phyloP scores from a whole-genome alignment of 1,140 invertebrate species.

The Drosophila sp. region DNA sequence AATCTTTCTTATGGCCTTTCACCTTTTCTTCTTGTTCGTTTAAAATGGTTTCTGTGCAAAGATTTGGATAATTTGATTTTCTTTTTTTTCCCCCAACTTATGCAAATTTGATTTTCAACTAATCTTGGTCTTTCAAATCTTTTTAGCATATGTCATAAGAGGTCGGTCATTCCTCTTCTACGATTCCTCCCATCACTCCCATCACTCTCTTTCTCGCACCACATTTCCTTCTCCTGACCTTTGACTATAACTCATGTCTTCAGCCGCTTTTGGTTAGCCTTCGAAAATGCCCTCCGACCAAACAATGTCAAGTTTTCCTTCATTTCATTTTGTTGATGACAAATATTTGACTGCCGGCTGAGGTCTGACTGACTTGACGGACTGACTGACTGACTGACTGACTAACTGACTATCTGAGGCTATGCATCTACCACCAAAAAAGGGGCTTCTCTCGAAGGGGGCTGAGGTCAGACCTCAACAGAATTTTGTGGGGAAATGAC shows the following conservation, averaged over 20 bases:
- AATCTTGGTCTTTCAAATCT: neutral
- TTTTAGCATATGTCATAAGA: slow-evolving; percentile 5
- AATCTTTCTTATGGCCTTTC: slow-evolving; percentile 37
- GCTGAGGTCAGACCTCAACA: neutral
- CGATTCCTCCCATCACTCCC: neutral
- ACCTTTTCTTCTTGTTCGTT: slow-evolving; percentile 33
- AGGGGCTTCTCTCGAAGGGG: neutral
- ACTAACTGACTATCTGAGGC: slow-evolving; percentile 39
- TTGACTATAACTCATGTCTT: slow-evolving; percentile 29
- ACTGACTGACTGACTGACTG: slow-evolving; percentile 22
- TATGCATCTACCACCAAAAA: slow-evolving; percentile 1
- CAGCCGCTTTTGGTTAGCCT: slow-evolving; percentile 57
- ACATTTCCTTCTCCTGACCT: slow-evolving; percentile 14
- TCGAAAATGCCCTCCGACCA: slow-evolving; percentile 38
- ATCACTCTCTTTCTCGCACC: neutral
- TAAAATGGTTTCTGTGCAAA: slow-evolving; percentile 3
- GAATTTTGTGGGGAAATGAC: neutral
- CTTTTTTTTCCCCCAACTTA: slow-evolving; percentile 26
- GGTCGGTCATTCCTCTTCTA: neutral
- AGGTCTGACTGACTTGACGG: slow-evolving; percentile 23
- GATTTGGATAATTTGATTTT: neutral
- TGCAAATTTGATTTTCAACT: slow-evolving; percentile 37
- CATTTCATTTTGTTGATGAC: slow-evolving; percentile 43
- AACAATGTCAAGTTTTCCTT: slow-evolving; percentile 58
- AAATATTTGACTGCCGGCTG: slow-evolving; percentile 68